Base-by-base conservation (phyloP, 1,140 invertebrate genomes). In the Ruditapes philippinarum region DNA sequence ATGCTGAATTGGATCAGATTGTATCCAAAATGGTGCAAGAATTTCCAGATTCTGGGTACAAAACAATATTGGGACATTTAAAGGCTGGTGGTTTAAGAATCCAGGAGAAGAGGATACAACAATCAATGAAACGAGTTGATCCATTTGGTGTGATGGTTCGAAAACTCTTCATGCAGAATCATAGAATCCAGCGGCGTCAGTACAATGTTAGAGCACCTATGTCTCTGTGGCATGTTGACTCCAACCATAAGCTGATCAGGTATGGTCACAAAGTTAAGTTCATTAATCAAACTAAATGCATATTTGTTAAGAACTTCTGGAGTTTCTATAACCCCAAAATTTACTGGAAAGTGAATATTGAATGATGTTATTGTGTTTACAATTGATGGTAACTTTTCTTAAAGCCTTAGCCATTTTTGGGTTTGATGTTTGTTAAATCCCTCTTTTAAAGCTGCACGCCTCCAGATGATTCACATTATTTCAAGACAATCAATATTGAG, bases 241-340 rank as follows among this genome's bases (percentile, higher is more conserved):
- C 79, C 14, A 82, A 82, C 36, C 57, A 82, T 36, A 82, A 68
- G 19, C 33, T 82, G 11, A 82, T 65, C 60, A 60, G 74, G 40
- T 79, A 51, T 42, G 12, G n/a, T n/a, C n/a, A n/a, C n/a, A n/a
- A n/a, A n/a, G n/a, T n/a, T n/a, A n/a, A n/a, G n/a, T n/a, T n/a
- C n/a, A n/a, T n/a, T n/a, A n/a, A n/a, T n/a, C n/a, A n/a, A n/a
- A n/a, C n/a, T n/a, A n/a, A n/a, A n/a, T n/a, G n/a, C n/a, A n/a
- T n/a, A n/a, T n/a, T n/a, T n/a, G n/a, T n/a, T n/a, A n/a, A n/a
- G n/a, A n/a, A n/a, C n/a, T n/a, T n/a, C n/a, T n/a, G n/a, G n/a
- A n/a, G n/a, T n/a, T n/a, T n/a, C n/a, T n/a, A n/a, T n/a, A n/a
- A n/a, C n/a, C n/a, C n/a, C n/a, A n/a, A n/a, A n/a, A n/a, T n/a